These are phyloP conservation scores for Hycleus cichorii DNA, from an alignment of 1,140 invertebrate genomes.

Conservation along the genomic window DNA sequence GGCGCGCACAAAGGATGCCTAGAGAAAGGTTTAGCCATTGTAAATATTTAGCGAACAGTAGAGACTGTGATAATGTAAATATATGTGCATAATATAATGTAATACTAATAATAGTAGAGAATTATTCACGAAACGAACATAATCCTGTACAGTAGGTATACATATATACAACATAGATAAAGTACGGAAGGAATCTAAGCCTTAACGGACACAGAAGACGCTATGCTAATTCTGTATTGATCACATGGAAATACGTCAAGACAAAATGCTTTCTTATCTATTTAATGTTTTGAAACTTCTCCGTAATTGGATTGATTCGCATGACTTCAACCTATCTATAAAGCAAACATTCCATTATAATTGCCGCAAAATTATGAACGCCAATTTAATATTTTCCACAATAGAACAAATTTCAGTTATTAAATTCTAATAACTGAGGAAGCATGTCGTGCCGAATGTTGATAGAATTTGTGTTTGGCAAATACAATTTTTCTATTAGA, in stretches of 20 bases:
- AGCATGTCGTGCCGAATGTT: too few species aligned
- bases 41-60: conserved; percentile 14
- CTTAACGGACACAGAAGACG: conserved; percentile 7
- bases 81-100: conserved; percentile 12
- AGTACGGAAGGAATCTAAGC: conserved; percentile 4
- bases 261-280: conserved; percentile 9
- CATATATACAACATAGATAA: conserved; percentile 4
- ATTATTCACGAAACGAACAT: conserved; percentile 9
- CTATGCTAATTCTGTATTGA: conserved; percentile 13
- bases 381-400: too few species aligned
- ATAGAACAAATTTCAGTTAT: too few species aligned
- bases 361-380: too few species aligned
- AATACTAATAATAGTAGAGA: conserved; percentile 5
- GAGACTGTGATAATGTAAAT: conserved; percentile 15
- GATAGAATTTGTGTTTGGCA: too few species aligned
- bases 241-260: conserved; percentile 9
- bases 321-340: not conserved
- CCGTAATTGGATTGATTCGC: conserved; percentile 14
- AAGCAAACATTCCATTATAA: too few species aligned
- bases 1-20: too few species aligned
- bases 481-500: too few species aligned
- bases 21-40: not conserved
- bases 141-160: not conserved
- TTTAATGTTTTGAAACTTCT: not conserved
- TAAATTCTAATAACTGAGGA: too few species aligned